Conservation (phyloP, 1,140 invertebrate genomes). For the Conus betulinus region DNA sequence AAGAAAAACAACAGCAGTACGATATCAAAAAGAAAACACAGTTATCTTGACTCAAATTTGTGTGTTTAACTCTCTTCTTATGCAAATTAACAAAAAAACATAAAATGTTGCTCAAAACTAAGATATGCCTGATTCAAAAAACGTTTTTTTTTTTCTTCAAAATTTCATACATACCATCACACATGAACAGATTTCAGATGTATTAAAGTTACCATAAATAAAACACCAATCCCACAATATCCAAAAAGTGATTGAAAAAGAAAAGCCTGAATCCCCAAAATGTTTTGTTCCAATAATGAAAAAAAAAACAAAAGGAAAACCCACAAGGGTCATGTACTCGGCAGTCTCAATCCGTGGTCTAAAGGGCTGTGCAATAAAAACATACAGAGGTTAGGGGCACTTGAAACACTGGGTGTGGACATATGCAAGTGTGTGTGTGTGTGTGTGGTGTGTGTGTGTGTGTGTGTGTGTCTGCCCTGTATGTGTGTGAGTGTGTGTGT, state of each 20-base stretch:
- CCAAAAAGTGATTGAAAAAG: not conserved
- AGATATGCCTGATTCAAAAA: not conserved
- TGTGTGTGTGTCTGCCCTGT: no score
- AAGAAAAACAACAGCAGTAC: not conserved
- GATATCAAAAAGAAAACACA: no score
- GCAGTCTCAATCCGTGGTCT: slow-evolving; percentile 38
- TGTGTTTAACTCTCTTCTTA: not conserved
- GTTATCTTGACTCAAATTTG: not conserved
- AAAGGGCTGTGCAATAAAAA: slow-evolving; percentile 40
- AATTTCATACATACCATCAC: no score
- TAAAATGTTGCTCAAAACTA: not conserved
- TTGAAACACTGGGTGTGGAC: no score
- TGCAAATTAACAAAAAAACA: no score
- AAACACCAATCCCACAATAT: not conserved
- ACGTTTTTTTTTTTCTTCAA: not conserved
- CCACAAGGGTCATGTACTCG: slow-evolving; percentile 44
- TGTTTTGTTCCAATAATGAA: not conserved
- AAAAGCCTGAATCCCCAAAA: not conserved
- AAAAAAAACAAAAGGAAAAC: slow-evolving; percentile 21
- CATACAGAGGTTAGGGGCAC: not conserved
- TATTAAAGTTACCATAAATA: not conserved
- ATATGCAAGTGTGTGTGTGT: no score
- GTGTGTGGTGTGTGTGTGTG: no score
- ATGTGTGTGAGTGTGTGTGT: no score
- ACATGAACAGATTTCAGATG: not conserved